Evolutionary conservation across 1,140 invertebrate genomes (phyloP).

Genomic region (Tribolium madens): DNA sequence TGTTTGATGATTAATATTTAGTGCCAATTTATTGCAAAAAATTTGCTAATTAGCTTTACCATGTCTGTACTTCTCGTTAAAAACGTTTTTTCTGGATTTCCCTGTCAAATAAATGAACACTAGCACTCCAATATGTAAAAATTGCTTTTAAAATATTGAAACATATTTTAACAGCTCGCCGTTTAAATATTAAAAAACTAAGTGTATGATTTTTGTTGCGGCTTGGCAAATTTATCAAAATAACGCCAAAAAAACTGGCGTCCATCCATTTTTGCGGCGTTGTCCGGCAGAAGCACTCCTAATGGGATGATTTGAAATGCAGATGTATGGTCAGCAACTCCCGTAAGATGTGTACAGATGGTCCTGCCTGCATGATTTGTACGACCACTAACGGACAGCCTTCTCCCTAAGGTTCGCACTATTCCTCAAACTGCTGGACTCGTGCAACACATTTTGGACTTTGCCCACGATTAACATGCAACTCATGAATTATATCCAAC

Average conservation of each 20-base stretch:
- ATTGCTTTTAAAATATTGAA: neutral
- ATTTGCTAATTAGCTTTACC: too few species aligned
- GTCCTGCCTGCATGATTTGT: slow-evolving; percentile 61
- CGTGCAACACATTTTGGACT: neutral
- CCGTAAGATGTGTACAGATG: slow-evolving; percentile 62
- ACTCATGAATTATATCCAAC: slow-evolving; percentile 22
- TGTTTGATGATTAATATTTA: too few species aligned
- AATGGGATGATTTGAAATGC: slow-evolving; percentile 61
- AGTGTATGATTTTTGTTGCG: slow-evolving; percentile 2
- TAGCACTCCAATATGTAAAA: neutral
- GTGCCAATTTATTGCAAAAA: too few species aligned
- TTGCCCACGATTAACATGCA: slow-evolving; percentile 28
- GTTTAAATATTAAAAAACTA: slow-evolving; percentile 2
- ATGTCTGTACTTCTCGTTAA: too few species aligned
- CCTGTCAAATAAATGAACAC: neutral
- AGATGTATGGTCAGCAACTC: slow-evolving; percentile 59
- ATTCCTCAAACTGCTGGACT: slow-evolving; percentile 34
- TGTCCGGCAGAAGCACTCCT: slow-evolving; percentile 31
- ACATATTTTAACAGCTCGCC: neutral
- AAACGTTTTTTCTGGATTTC: neutral
- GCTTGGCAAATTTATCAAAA: slow-evolving; percentile 9
- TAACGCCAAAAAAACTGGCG: neutral
- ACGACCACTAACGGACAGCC: slow-evolving; percentile 59
- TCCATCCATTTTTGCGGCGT: slow-evolving; percentile 11
- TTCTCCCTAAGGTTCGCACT: slow-evolving; percentile 44